Base-by-base conservation (phyloP, 2,888 invertebrate species). In the Stegana nigrithorax region DNA sequence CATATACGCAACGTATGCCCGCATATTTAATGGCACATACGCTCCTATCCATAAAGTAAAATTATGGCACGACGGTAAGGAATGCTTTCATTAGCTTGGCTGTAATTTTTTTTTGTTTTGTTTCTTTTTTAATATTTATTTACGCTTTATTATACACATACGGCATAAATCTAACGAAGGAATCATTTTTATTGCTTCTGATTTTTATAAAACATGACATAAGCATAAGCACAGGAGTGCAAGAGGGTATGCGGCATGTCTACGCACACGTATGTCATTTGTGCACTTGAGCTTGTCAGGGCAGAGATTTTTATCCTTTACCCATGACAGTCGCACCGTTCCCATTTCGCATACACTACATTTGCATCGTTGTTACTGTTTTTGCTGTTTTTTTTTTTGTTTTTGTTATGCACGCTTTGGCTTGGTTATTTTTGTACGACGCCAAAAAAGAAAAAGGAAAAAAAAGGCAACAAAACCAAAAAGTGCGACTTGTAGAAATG, bases 181-280 rank as follows among this genome's bases (percentile, higher is more conserved):
- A 27, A 27, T 17, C 26, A 25, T 73, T 77, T 78, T 44, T 73
- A 78, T 72, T 78, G 72, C 78, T 71, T 73, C 72, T 75, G 75
- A 78, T 78, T 78, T 75, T 66, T 67, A 72, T 75, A 51, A 14
- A n/a, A 27, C 17, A 51, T 51, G 51, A 51, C 29, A 51, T 51
- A 51, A 51, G 51, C 29, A 51, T 74, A 73, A 76, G 78, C 75
- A 75, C 72, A 75, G 21, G 3, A 12, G 8, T 4, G 1, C 17
- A 51, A 5, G 29, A 27, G 6, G 26, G 27, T 51, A 26, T 12
- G 32, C 17, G 14, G 39, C 39, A 2, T 39, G 39, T 17, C n/a
- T 39, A 39, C n/a, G 39, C 39, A 39, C 64, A 10, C 72, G 70
- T 75, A 73, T 73, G 76, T 70, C 70, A 75, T 68, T 75, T 42